Evolutionary conservation across 1,140 invertebrate species (phyloP).

Genomic region (Fopius arisanus): DNA sequence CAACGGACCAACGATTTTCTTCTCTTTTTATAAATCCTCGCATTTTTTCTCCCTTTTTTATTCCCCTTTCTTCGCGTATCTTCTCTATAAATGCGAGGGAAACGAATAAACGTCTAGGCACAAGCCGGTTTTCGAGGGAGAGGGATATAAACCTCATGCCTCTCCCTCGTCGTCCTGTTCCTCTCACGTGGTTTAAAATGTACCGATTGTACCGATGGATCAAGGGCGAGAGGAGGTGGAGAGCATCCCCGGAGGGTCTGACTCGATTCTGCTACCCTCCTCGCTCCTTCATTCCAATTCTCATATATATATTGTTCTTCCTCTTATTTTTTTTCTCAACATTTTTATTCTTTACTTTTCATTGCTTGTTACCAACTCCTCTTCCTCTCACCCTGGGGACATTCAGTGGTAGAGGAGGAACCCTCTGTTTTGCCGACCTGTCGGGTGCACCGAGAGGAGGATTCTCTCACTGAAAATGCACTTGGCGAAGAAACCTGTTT

Average conservation of each 20-base stretch:
- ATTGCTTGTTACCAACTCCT: background rate
- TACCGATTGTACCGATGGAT: background rate
- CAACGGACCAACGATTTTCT: too few species aligned
- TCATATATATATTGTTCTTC: too few species aligned
- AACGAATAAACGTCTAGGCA: conserved; percentile 29
- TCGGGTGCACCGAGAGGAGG: background rate
- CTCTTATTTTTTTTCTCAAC: background rate
- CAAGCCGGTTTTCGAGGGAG: conserved; percentile 32
- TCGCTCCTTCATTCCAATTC: background rate
- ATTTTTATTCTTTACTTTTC: background rate
- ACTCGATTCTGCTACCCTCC: background rate
- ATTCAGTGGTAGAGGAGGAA: background rate
- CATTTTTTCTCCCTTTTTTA: conserved; percentile 15
- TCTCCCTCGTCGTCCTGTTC: conserved; percentile 8
- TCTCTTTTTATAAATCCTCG: conserved; percentile 34
- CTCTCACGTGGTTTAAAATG: conserved; percentile 7
- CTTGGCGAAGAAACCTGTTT: conserved; percentile 8
- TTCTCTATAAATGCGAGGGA: conserved; percentile 17
- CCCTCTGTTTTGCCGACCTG: conserved; percentile 11
- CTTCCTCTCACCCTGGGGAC: background rate
- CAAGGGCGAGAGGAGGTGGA: background rate
- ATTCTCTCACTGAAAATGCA: conserved; percentile 5
- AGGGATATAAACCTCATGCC: conserved; percentile 3
- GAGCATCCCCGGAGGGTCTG: conserved; percentile 6
- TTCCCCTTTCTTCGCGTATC: conserved; percentile 24